phyloP scores from a whole-genome alignment of 2,113 vertebrate genomes.

The Aix galericulata region DNA sequence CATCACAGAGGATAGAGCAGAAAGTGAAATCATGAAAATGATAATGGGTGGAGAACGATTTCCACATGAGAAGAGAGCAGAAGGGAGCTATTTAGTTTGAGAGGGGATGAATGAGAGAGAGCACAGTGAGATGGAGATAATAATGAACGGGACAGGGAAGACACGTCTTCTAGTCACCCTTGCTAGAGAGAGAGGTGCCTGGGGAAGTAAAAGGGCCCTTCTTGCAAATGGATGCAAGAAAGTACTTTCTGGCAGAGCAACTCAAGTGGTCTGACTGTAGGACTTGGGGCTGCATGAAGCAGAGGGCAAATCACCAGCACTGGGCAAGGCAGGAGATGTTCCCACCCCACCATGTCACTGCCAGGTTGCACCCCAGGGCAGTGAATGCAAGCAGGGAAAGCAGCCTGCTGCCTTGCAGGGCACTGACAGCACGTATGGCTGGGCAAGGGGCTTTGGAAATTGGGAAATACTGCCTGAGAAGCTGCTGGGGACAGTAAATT shows the following conservation, averaged over 20 bases:
- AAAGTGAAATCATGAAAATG: slow-evolving; percentile 50
- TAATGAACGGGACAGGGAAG: background rate
- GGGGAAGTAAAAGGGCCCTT: background rate
- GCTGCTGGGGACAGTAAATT: background rate
- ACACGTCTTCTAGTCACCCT: background rate
- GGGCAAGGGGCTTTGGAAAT: background rate
- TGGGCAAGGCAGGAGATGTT: background rate
- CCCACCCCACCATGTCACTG: too few species aligned
- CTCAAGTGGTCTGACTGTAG: background rate
- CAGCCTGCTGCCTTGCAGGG: background rate
- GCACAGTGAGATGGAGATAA: background rate
- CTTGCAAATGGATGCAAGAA: background rate
- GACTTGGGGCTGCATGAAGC: background rate
- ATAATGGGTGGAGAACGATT: slow-evolving; percentile 41
- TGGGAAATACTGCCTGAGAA: background rate
- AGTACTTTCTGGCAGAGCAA: background rate
- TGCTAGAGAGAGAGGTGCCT: background rate
- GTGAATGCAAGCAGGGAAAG: background rate
- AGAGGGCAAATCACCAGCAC: background rate
- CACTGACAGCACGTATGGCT: background rate
- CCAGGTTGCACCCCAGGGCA: background rate
- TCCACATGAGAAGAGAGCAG: slow-evolving; percentile 66
- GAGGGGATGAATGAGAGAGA: background rate
- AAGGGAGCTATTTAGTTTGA: slow-evolving; percentile 60
- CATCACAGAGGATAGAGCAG: background rate